A percentile compares a stretch with the other conserved stretches of the same genome.
These are phyloP conservation scores for Diplogasteroides magnus DNA, from an alignment of 1,140 invertebrate genomes.

Conservation along the genomic window DNA sequence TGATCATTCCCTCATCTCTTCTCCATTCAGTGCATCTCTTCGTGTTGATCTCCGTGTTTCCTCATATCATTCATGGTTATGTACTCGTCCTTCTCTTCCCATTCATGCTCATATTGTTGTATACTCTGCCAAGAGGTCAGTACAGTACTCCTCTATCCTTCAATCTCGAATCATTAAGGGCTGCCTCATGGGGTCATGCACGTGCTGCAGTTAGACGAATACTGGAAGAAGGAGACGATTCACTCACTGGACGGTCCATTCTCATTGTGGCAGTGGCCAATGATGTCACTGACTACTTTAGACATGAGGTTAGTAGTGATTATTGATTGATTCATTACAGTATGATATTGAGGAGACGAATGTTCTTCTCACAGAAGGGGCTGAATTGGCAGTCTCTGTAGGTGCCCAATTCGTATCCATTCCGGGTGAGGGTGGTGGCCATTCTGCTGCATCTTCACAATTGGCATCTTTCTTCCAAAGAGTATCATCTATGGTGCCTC, in stretches of 20 bases:
- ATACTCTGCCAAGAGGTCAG: background rate
- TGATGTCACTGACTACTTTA: constrained; percentile 19
- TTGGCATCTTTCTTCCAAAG: background rate
- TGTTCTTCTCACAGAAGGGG: constrained; percentile 28
- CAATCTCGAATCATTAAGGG: no score
- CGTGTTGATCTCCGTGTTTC: background rate
- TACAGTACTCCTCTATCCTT: background rate
- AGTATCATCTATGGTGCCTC: background rate
- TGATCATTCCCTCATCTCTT: background rate
- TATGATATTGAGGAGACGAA: constrained; percentile 15
- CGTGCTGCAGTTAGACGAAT: constrained; percentile 15
- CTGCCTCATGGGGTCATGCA: constrained; percentile 73
- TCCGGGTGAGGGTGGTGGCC: background rate
- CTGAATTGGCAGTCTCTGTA: constrained; percentile 25
- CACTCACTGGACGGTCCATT: constrained; percentile 17
- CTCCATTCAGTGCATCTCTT: background rate
- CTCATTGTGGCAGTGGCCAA: constrained; percentile 17
- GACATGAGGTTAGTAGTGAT: background rate
- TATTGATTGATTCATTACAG: background rate
- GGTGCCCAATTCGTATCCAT: constrained; percentile 42
- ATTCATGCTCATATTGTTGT: background rate
- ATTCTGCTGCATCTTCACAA: background rate
- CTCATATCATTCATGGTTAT: background rate
- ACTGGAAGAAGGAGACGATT: constrained; percentile 4
- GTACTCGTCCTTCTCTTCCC: background rate